Base-by-base conservation (phyloP, 2,888 invertebrate species). In the Galerucella pusilla region DNA sequence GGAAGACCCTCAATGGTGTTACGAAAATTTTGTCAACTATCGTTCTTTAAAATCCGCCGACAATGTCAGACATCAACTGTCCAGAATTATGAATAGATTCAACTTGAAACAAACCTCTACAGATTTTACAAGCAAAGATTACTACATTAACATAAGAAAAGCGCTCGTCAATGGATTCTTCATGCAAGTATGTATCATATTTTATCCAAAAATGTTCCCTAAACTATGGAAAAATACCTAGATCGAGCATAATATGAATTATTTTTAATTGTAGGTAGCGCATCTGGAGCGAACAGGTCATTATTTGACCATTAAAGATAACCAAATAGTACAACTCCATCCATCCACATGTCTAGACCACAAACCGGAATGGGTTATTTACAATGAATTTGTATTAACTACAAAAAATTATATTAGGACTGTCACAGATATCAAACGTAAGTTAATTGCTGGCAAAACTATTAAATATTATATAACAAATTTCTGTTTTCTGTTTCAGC, bases 351-450 rank as follows among this genome's bases (percentile, higher is more conserved):
- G 98, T 86, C 91, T 99, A 74, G 99, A 99, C 89, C 99, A 99
- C 89, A 99, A 99, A 88, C 99, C 99, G 0, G 99, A 99, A 88
- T 99, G 99, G 99, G 99, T 99, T 59, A 94, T 99, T 76, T 99
- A 99, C 90, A 99, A 99, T 89, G 99, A 99, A 90, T 99, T 99
- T 86, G 99, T 99, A 66, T 90, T 99, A 81, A 99, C 99, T 78
- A 98, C 99, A 76, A 99, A 99, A 89, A 99, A 99, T 89, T 99
- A 99, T 88, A 99, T 99, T 84, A 91, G 99, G 81, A 99, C 99
- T 0, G 98, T 99, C 14, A 98, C 98, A 0, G 99, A 99, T 85
- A 96, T 99, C 80, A 99, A 99, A 90, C 98, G 99, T 98, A 88
- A 92, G 94, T 91, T 16, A 7, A 42, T 12, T 49, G 46, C 46